Evolutionary conservation across 2,888 invertebrate genomes (phyloP).

Genomic region (Drosophila anceps): DNA sequence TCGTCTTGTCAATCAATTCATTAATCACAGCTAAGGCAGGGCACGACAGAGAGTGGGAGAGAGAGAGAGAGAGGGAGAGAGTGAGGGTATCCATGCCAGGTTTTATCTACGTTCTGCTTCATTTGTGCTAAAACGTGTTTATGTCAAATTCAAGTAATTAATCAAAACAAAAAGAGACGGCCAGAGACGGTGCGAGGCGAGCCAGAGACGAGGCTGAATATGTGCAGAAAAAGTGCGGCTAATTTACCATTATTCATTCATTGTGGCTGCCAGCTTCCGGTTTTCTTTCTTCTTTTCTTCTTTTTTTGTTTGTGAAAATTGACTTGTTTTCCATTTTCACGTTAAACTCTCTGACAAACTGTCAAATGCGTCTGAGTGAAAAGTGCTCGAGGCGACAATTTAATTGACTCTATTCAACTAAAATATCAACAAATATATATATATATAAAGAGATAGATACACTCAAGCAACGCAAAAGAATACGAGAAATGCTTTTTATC

Average conservation of each 20-base stretch:
- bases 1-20: conserved; percentile 63
- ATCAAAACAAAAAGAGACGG: conserved; percentile 54
- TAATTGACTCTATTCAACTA: conserved; percentile 8
- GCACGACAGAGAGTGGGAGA: background rate
- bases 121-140: conserved; percentile 75
- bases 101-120: conserved; percentile 71
- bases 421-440: background rate
- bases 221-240: conserved; percentile 36
- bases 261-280: conserved; percentile 53
- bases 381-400: conserved; percentile 13
- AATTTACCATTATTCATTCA: conserved; percentile 59
- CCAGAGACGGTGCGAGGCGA: background rate
- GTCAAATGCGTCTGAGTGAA: conserved; percentile 15
- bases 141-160: conserved; percentile 68
- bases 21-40: conserved; percentile 50
- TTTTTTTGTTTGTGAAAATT: too few species aligned
- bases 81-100: background rate
- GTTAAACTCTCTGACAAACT: conserved; percentile 19
- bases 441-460: background rate
- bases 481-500: background rate
- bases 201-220: conserved; percentile 11
- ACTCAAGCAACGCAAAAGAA: background rate
- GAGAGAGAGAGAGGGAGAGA: background rate
- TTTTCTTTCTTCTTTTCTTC: background rate
- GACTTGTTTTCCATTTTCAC: conserved; percentile 30